These are phyloP conservation scores for Aphodius sticticus DNA, from an alignment of 2,888 invertebrate species.

Conservation along the genomic window DNA sequence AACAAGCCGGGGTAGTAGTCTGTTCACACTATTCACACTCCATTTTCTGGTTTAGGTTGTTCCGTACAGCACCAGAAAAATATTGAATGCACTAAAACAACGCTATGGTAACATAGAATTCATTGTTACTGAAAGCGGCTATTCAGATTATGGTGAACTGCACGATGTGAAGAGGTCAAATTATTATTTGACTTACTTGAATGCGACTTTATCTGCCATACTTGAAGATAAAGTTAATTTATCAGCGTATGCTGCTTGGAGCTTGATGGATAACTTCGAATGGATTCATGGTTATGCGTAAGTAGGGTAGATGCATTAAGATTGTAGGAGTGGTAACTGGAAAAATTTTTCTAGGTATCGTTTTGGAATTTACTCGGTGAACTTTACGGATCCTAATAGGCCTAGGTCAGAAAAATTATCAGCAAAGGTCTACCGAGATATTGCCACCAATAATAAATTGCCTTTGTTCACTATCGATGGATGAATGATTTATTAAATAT, in stretches of 20 bases:
- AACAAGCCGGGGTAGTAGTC: too few relatives aligned
- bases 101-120: conserved; percentile 28
- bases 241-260: conserved; percentile 76
- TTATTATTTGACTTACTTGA: conserved; percentile 53
- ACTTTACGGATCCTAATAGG: conserved; percentile 63
- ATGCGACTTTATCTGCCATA: conserved; percentile 60
- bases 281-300: conserved; percentile 76
- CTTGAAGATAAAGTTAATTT: conserved; percentile 64
- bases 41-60: conserved; percentile 10
- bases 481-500: too few relatives aligned
- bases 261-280: conserved; percentile 79
- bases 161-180: conserved; percentile 29
- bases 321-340: neutral
- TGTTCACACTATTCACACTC: too few relatives aligned
- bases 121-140: conserved; percentile 32
- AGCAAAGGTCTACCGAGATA: conserved; percentile 62
- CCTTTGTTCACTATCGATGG: conserved; percentile 10
- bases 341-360: conserved; percentile 39
- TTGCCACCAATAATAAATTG: conserved; percentile 56
- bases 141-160: neutral
- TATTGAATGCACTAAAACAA: conserved; percentile 23
- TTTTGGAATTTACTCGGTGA: conserved; percentile 72
- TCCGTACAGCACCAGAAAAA: conserved; percentile 26
- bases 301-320: conserved; percentile 41
- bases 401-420: conserved; percentile 70